Base-by-base conservation (phyloP, 2,888 invertebrate species). In the Acronicta alni region DNA sequence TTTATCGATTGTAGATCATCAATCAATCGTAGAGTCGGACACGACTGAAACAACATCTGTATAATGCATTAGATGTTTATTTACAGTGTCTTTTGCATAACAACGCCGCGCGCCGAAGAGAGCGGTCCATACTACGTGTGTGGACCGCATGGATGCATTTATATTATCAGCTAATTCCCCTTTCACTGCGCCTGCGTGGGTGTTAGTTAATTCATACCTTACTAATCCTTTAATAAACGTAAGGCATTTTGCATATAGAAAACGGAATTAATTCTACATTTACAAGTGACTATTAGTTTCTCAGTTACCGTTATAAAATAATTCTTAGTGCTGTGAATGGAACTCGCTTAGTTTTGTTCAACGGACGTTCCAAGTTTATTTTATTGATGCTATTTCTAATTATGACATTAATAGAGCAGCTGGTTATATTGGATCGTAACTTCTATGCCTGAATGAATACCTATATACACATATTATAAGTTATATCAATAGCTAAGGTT, bases 111-210 rank as follows among this genome's bases (percentile, higher is more conserved):
- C 44, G 32, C 17, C 46, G 35, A 68, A 57, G 55, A 63, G 57
- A 71, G 59, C 37, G 42, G 23, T 43, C 16, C 12, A 43, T n/a
- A n/a, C n/a, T n/a, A n/a, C n/a, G n/a, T n/a, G n/a, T n/a, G n/a
- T n/a, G n/a, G n/a, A n/a, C n/a, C 58, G 53, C 51, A 63, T 57
- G 46, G 42, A 15, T 51, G 52, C 63, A 61, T 74, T 71, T 65
- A 47, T 59, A 56, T 61, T 62, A 65, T 71, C 62, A 26, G 20
- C 39, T 32, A 41, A 30, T 64, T 58, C 46, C 41, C 49, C 57
- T 67, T 69, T 72, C 67, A 57, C 59, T 61, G 23, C 17, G 30
- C 45, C 12, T 56, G 75, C 75, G 82, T 81, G 69, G 79, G 81
- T 67, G 71, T 73, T 18, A 38, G 45, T 61, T 72, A 80, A 79